Base-by-base conservation (phyloP, 2,113 vertebrate genomes). In the Periophthalmodon schlosseri region DNA sequence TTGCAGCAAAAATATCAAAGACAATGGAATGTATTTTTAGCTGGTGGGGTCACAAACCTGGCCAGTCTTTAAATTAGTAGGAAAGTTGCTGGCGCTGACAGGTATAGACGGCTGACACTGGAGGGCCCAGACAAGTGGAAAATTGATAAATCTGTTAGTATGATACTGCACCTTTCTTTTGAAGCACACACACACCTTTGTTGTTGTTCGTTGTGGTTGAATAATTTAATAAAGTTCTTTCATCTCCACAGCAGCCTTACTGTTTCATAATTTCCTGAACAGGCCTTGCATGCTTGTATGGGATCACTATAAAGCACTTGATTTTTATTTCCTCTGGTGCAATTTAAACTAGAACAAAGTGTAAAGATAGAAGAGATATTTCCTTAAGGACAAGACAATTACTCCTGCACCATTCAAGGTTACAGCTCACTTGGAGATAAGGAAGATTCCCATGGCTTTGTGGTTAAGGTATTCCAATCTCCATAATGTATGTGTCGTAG, bases 401-500 rank as follows among this genome's bases (percentile, higher is more conserved):
- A 68, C 71, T 76, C 68, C 70, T 84, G 23, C 50, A 64, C 16
- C 5, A 16, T 73, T 89, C 79, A 86, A 87, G 82, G 86, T 84
- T 78, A 84, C 63, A 66, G 73, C 73, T 54, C 64, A 81, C 77
- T 78, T 46, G 39, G 68, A 23, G 81, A 87, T 72, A 81, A 75
- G 66, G 54, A 67, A 7, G 77, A 76, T 78, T 69, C 57, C 75
- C 6, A 82, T 77, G 39, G 14, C 84, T 82, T 83, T 79, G 56
- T 61, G 77, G 79, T 77, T 82, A 70, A 65, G 69, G 64, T 58
- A 15, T 23, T 52, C 75, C 79, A 83, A 87, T 88, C 87, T 81
- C 70, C 2, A n/a, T 88, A 87, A 91, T 89, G 83, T 81, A 91
- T 89, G 81, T 81, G 78, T 81, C 34, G 16, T 69, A 75, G 86